Evolutionary conservation across 2,797 vertebrate genomes (phyloP), one percentile per base, ranked within the genome.

Genomic region (Falco concolor): DNA sequence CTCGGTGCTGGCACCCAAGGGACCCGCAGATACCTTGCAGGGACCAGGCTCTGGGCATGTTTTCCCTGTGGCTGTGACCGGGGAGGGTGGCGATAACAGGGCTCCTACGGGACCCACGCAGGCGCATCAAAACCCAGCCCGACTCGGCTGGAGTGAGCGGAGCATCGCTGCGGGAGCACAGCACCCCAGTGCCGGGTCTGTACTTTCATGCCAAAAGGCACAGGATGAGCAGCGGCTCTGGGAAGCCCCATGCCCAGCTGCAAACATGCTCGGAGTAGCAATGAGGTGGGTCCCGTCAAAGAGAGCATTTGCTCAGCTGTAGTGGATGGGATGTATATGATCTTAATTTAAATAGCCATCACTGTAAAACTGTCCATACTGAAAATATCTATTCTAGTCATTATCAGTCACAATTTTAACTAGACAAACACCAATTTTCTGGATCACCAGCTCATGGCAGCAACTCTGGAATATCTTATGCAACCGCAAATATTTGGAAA

Each of bases 401-500:
- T 42, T 72, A 50, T 52, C 75, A 27, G 82, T 38, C 79, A 19
- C 7, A 8, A 22, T 87, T 90, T 23, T 50, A 38, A 61, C 47
- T 18, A 60, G 81, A 32, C 34, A 83, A 10, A n/a, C 65, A 24
- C 16, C 12, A 78, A 57, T 89, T 74, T 82, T 24, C 60, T 81
- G 93, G 50, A 34, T 21, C 75, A 34, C 18, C 92, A 84, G 86
- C 76, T 83, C 78, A 20, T 36, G 59, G 78, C 87, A 89, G 73
- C 42, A 67, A 49, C 34, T 83, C 78, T 27, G 70, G 32, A 94
- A 76, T 87, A 80, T 49, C 54, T 95, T 52, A 69, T 28, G 64
- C 87, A 78, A 88, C 73, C 5, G 3, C 38, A 91, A 85, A 64
- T 42, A 50, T 47, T 78, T 65, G 86, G 87, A 92, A 94, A 89